These are phyloP conservation scores for Campaea margaritaria DNA, from an alignment of 2,888 invertebrate genomes.

Conservation along the genomic window DNA sequence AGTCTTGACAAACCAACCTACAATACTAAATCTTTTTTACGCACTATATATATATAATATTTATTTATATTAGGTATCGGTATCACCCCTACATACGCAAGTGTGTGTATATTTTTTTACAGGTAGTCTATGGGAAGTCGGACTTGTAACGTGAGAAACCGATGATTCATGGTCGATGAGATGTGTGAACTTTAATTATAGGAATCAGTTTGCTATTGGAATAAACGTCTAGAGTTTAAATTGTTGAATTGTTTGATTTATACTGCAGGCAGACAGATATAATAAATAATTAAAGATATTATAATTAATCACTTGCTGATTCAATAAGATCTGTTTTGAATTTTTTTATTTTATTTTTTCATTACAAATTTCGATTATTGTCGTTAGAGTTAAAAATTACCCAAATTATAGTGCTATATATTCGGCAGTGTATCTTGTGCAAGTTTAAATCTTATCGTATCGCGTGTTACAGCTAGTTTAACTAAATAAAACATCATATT, in stretches of 20 bases:
- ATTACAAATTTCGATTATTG: no score
- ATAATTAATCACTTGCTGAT: background rate
- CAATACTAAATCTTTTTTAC: no score
- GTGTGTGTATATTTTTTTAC: constrained; percentile 35
- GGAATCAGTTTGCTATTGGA: constrained; percentile 31
- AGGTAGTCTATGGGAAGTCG: constrained; percentile 33
- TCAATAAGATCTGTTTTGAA: no score
- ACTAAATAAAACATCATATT: no score
- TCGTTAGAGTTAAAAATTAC: no score
- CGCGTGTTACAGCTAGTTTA: no score
- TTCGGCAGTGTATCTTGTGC: no score
- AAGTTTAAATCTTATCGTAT: no score
- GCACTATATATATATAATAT: no score
- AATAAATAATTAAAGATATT: background rate
- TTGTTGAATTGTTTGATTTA: background rate
- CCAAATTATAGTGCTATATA: no score
- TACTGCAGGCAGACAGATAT: background rate
- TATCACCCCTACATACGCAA: constrained; percentile 14
- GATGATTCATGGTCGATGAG: constrained; percentile 23
- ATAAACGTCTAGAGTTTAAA: background rate
- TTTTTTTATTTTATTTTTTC: no score
- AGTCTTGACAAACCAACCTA: no score
- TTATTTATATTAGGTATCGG: background rate
- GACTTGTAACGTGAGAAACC: constrained; percentile 31
- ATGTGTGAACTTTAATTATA: constrained; percentile 14